Percentiles rank a stretch among this genome's conserved stretches.
Evolutionary conservation across 2,113 vertebrate genomes (phyloP).

Genomic region (Coptodon bakossiorum): DNA sequence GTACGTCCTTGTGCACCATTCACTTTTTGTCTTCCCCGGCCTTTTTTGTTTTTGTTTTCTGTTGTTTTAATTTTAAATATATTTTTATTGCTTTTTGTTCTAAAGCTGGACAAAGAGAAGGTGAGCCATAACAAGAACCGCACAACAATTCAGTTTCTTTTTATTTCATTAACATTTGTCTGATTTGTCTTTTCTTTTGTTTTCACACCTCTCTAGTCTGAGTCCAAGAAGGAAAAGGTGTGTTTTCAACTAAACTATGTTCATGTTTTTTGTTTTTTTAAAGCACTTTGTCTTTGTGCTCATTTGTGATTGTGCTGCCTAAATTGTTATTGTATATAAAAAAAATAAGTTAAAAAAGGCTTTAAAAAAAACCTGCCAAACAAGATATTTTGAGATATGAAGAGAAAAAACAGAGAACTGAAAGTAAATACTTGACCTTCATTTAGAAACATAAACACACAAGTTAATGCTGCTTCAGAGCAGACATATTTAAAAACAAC

Average conservation of each 20-base stretch:
- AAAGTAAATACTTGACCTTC: neutral
- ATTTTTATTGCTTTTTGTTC: neutral
- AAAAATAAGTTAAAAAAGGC: neutral
- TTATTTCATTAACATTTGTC: neutral
- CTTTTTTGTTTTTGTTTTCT: neutral
- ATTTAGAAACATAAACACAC: neutral
- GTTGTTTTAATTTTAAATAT: neutral
- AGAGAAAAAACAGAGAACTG: neutral
- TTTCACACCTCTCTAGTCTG: neutral
- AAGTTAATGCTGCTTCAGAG: neutral
- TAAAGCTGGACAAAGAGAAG: slow-evolving; percentile 52
- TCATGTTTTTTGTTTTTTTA: neutral
- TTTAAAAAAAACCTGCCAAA: no score
- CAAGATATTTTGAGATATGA: neutral
- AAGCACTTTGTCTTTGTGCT: neutral
- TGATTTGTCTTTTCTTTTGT: neutral
- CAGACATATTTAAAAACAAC: neutral
- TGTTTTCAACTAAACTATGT: neutral
- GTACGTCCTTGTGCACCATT: neutral
- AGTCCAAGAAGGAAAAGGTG: slow-evolving; percentile 55
- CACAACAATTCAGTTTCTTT: neutral
- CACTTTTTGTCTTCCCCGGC: neutral
- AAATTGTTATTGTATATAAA: rapidly evolving
- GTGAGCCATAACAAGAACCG: slow-evolving; percentile 4
- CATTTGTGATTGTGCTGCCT: neutral